Evolutionary conservation across 1,140 invertebrate genomes (phyloP), one percentile per base, ranked within the genome.

Genomic region (Neelides sp.): DNA sequence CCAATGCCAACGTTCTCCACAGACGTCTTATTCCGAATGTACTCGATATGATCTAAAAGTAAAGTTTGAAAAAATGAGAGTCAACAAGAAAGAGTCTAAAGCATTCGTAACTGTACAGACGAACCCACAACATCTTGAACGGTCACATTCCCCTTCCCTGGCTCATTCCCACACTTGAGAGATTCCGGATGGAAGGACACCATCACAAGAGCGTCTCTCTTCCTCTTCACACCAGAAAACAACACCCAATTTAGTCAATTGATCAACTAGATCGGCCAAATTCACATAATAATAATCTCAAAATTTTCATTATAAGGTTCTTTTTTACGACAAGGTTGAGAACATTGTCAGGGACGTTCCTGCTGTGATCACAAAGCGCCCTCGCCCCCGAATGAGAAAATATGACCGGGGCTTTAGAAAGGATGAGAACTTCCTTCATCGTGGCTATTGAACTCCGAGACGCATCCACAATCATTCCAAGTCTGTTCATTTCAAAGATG

Each of bases 391-490:
- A 72, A 59, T 75, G 73, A 26, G 71, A 73, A 62, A 69, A 74
- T 36, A 75, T 74, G 26, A 75, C 69, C 0, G 73, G 73, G 0
- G 73, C 71, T 36, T 58, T 49, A 2, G 67, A 61, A 3, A 62
- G 49, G 1, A 47, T 45, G 10, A 75, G 50, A 23, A 66, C 65
- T 39, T 70, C 69, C 4, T 61, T 51, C 67, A 73, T 70, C 1
- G 72, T 71, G n/a, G 61, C 51, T 17, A 64, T 58, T 1, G 70
- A 67, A 2, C 69, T 64, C 58, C 75, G 72, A 4, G 70, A 66
- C 36, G 75, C 59, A 52, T 75, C 73, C 3, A 75, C 66, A 27
- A 75, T 62, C 72, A 75, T 73, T 4, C 73, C 73, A 0, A 63
- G 30, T 12, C 62, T 27, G 37, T 58, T 56, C 57, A 59, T 58